Evolutionary conservation across 2,797 vertebrate species (phyloP).

Genomic region (Rhynchonycteris naso): DNA sequence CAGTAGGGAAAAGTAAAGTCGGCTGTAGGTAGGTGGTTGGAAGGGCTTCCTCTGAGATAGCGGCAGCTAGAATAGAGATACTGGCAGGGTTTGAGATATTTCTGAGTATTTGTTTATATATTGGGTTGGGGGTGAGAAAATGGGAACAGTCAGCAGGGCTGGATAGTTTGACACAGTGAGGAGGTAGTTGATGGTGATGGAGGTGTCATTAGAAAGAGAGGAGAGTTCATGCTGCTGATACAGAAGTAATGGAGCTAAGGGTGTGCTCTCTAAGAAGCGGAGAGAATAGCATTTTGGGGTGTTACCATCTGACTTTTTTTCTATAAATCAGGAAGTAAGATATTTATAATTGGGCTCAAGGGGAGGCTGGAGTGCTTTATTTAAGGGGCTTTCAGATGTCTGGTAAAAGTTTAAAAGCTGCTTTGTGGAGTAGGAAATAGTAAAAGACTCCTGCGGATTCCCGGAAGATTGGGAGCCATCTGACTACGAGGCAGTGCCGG

Average conservation of each 20-base stretch:
- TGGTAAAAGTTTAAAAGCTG: background rate
- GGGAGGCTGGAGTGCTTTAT: background rate
- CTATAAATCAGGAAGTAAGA: background rate
- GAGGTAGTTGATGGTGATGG: background rate
- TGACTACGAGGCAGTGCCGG: background rate
- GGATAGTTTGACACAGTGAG: background rate
- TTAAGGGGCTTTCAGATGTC: background rate
- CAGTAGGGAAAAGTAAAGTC: background rate
- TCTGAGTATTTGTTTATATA: background rate
- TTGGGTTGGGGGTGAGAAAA: background rate
- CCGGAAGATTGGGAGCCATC: background rate
- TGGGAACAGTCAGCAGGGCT: background rate
- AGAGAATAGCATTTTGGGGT: background rate
- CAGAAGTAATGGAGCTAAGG: background rate
- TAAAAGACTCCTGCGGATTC: background rate
- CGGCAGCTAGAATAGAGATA: background rate
- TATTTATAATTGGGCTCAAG: background rate
- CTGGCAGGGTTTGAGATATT: background rate
- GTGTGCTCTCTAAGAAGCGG: background rate
- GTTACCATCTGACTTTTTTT: background rate
- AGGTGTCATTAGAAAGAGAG: background rate
- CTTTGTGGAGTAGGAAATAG: background rate
- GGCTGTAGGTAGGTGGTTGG: background rate
- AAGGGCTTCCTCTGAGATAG: background rate
- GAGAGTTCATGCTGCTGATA: background rate